These are phyloP conservation scores for Caenorhabditis sp. DNA, from an alignment of 2,888 invertebrate species.

Conservation along the genomic window DNA sequence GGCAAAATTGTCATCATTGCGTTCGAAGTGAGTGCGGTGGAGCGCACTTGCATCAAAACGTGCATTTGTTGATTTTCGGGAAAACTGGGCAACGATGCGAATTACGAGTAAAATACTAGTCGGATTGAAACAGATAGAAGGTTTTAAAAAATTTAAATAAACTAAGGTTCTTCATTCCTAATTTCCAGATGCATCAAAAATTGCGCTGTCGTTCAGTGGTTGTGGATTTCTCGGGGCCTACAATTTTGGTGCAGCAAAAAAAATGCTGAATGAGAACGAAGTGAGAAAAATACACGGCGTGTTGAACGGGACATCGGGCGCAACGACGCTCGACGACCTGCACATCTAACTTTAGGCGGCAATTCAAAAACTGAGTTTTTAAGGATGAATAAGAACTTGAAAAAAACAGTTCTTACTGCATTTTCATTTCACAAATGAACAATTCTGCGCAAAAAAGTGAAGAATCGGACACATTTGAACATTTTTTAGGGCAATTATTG, in stretches of 20 bases:
- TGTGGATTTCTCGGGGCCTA: slow-evolving; percentile 81
- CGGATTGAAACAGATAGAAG: slow-evolving; percentile 25
- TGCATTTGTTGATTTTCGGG: not conserved
- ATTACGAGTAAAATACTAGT: not conserved
- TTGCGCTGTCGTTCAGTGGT: slow-evolving; percentile 76
- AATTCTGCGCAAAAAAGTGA: too few relatives aligned
- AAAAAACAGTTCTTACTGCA: too few relatives aligned
- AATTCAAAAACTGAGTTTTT: too few relatives aligned
- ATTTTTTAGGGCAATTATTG: too few relatives aligned
- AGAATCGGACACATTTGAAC: too few relatives aligned
- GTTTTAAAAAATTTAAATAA: slow-evolving; percentile 3
- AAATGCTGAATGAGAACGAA: slow-evolving; percentile 74
- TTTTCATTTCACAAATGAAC: too few relatives aligned
- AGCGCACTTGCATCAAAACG: slow-evolving; percentile 59
- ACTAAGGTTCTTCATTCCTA: slow-evolving; percentile 14
- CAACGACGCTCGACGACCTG: too few relatives aligned
- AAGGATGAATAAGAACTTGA: too few relatives aligned
- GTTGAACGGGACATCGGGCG: too few relatives aligned
- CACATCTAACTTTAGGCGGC: too few relatives aligned
- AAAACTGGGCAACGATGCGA: slow-evolving; percentile 13
- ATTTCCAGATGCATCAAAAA: slow-evolving; percentile 44
- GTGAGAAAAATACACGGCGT: too few relatives aligned
- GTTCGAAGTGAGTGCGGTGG: slow-evolving; percentile 41
- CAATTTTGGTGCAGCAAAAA: slow-evolving; percentile 80
- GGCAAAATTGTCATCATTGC: slow-evolving; percentile 64